Evolutionary conservation across 1,140 invertebrate species (phyloP).

Genomic region (Trinorchestia longiramus): DNA sequence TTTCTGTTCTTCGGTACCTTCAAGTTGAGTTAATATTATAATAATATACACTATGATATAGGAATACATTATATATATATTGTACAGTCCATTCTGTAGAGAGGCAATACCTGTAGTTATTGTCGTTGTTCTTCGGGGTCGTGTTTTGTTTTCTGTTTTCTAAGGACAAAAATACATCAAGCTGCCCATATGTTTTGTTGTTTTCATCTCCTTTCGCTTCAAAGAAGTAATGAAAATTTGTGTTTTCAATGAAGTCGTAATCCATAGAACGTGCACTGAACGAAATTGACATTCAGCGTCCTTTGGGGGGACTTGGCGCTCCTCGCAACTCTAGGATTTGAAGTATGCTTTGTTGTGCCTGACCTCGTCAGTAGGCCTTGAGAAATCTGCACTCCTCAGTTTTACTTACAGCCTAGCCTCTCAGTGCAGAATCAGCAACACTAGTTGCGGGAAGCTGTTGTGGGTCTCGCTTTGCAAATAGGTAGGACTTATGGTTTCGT

Average conservation of each 20-base stretch:
- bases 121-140: slow-evolving; percentile 7
- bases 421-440: too few relatives aligned
- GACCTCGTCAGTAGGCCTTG: too few relatives aligned
- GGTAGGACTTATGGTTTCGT: too few relatives aligned
- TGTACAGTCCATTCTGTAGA: slow-evolving; percentile 27
- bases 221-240: background rate
- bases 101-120: slow-evolving; percentile 29
- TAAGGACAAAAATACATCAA: slow-evolving; percentile 27
- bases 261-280: too few relatives aligned
- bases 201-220: background rate
- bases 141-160: slow-evolving; percentile 5
- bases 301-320: too few relatives aligned
- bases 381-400: too few relatives aligned
- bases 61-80: background rate
- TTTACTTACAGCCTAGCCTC: too few relatives aligned
- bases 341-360: too few relatives aligned
- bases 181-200: background rate
- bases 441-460: too few relatives aligned
- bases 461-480: too few relatives aligned
- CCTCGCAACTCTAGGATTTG: too few relatives aligned
- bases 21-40: background rate
- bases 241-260: background rate
- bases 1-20: background rate
- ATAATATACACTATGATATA: background rate
- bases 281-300: too few relatives aligned